Evolutionary conservation across 2,113 vertebrate species (phyloP).

Genomic region (Stigmatopora nigra): DNA sequence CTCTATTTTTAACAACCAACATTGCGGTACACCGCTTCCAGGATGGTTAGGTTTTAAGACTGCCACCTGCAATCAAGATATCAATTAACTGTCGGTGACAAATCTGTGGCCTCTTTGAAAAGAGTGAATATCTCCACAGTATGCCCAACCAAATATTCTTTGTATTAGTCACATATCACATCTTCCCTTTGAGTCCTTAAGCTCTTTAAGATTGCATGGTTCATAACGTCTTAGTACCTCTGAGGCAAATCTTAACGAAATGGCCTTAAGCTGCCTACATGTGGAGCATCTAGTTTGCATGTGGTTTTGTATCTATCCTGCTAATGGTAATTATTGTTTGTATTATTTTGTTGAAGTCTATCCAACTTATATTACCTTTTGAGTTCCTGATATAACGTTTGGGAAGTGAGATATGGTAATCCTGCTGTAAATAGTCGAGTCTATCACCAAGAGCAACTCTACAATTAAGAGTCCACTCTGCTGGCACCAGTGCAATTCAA

Average conservation of each 20-base stretch:
- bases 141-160: neutral
- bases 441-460: constrained; percentile 12
- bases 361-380: neutral
- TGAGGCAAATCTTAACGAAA: neutral
- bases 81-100: neutral
- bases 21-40: neutral
- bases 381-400: neutral
- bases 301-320: neutral
- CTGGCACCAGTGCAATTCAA: constrained; percentile 3
- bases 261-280: neutral
- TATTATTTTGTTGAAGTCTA: neutral
- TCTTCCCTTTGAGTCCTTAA: neutral
- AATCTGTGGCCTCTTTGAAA: neutral
- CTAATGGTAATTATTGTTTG: neutral
- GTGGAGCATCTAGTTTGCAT: neutral
- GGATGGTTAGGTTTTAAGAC: neutral
- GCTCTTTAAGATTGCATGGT: neutral
- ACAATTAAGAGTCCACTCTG: constrained; percentile 28
- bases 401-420: neutral
- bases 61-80: neutral
- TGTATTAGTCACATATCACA: neutral
- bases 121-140: neutral
- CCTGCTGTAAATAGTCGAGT: neutral
- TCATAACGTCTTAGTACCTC: neutral
- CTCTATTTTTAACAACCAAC: neutral